A percentile compares a stretch with the other conserved stretches of the same genome.
Evolutionary conservation across 1,140 invertebrate species (phyloP).

Genomic region (Matsumurasca onukii): DNA sequence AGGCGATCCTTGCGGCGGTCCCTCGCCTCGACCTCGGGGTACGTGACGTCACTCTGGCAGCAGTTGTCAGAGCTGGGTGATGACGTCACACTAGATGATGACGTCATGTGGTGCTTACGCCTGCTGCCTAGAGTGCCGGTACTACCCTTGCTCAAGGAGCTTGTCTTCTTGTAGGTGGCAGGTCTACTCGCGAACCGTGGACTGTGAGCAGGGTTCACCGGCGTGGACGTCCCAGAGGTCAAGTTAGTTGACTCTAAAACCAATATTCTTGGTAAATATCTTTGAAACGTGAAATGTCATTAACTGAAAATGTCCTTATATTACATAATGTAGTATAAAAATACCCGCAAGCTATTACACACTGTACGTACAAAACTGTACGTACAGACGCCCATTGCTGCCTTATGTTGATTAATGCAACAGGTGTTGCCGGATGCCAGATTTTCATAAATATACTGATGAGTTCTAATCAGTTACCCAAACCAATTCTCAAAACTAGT

Average conservation of each 20-base stretch:
- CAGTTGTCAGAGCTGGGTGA: slow-evolving; percentile 24
- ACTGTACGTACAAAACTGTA: too few relatives aligned
- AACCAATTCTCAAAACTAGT: too few relatives aligned
- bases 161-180: slow-evolving; percentile 5
- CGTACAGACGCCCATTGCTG: too few relatives aligned
- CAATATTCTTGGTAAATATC: too few relatives aligned
- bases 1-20: slow-evolving; percentile 2
- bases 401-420: too few relatives aligned
- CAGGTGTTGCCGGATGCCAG: too few relatives aligned
- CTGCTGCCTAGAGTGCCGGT: slow-evolving; percentile 18
- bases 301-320: neutral
- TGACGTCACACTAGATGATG: slow-evolving; percentile 25
- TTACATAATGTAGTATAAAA: slow-evolving; percentile 1
- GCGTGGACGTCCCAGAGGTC: slow-evolving; percentile 35
- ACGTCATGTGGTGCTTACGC: slow-evolving; percentile 19
- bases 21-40: slow-evolving; percentile 23
- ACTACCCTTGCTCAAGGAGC: slow-evolving; percentile 10
- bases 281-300: neutral
- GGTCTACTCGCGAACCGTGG: slow-evolving; percentile 28
- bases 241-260: slow-evolving; percentile 35
- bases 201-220: slow-evolving; percentile 35
- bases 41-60: slow-evolving; percentile 23
- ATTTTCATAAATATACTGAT: too few relatives aligned
- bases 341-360: too few relatives aligned
- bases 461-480: too few relatives aligned